Evolutionary conservation across 2,113 vertebrate species (phyloP).

Genomic region (Recurvirostra avosetta): DNA sequence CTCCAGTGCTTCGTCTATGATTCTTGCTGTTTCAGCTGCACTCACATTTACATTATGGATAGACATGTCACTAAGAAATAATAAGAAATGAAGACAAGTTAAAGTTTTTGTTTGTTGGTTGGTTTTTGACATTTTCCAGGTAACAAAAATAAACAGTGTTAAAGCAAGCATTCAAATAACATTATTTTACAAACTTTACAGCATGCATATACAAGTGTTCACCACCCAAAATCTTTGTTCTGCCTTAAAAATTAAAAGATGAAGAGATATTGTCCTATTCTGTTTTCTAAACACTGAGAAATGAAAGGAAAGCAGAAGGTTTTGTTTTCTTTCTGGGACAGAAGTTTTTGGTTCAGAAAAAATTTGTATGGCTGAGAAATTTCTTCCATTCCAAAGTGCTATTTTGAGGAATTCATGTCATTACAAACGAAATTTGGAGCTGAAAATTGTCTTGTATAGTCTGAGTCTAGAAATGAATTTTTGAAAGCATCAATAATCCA

Average conservation of each 20-base stretch:
- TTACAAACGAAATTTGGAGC: neutral
- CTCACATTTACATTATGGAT: conserved; percentile 86
- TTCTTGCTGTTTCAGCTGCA: conserved; percentile 78
- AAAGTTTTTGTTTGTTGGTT: neutral
- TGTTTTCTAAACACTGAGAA: neutral
- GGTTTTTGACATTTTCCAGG: rapidly evolving
- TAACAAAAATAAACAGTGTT: neutral
- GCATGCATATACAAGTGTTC: neutral
- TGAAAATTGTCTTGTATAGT: neutral
- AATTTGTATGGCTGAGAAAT: neutral
- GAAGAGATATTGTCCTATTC: neutral
- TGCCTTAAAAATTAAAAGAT: neutral
- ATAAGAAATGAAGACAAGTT: neutral
- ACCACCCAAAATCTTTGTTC: neutral
- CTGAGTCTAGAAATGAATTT: neutral
- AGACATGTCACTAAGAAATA: conserved; percentile 82
- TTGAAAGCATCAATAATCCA: neutral
- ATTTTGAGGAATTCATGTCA: neutral
- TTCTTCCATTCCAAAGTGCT: neutral
- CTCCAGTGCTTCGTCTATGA: conserved; percentile 88
- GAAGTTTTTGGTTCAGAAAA: neutral
- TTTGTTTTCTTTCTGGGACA: neutral
- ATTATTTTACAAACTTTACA: neutral
- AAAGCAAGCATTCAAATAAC: neutral
- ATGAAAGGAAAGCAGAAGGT: neutral